Percentiles rank a stretch among this genome's conserved stretches.
Evolutionary conservation across 2,888 invertebrate species (phyloP).

Genomic region (Caenorhabditis wallacei): DNA sequence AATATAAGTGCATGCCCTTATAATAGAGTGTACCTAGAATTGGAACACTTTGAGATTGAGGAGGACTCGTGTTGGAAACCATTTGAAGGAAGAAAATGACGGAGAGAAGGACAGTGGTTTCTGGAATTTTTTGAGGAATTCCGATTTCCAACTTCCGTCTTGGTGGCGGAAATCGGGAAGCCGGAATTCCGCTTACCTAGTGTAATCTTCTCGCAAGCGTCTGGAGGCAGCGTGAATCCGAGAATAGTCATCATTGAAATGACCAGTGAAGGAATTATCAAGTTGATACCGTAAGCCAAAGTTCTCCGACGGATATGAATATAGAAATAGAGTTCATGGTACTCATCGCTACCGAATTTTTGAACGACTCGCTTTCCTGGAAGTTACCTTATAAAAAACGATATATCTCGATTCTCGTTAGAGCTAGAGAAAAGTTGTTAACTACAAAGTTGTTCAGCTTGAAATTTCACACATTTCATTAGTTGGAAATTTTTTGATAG

Average conservation of each 20-base stretch:
- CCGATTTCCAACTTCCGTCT: too few species aligned
- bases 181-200: constrained; percentile 66
- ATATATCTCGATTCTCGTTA: background rate
- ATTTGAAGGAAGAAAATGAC: constrained; percentile 77
- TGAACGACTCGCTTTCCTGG: constrained; percentile 71
- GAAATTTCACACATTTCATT: too few species aligned
- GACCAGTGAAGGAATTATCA: constrained; percentile 75
- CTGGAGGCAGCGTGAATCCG: constrained; percentile 75
- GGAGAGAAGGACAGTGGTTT: constrained; percentile 74
- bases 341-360: constrained; percentile 69
- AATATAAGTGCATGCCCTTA: background rate
- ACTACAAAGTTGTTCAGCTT: too few species aligned
- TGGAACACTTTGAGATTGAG: constrained; percentile 73
- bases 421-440: background rate
- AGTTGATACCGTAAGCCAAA: constrained; percentile 74
- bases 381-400: background rate
- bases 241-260: constrained; percentile 76
- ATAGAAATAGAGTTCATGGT: constrained; percentile 75
- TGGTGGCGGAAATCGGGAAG: too few species aligned
- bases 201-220: constrained; percentile 75
- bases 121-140: constrained; percentile 37
- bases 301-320: constrained; percentile 74
- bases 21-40: constrained; percentile 62
- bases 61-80: constrained; percentile 74
- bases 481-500: too few species aligned